Base-by-base conservation (phyloP, 2,113 vertebrate species). In the Hyperopisus bebe region DNA sequence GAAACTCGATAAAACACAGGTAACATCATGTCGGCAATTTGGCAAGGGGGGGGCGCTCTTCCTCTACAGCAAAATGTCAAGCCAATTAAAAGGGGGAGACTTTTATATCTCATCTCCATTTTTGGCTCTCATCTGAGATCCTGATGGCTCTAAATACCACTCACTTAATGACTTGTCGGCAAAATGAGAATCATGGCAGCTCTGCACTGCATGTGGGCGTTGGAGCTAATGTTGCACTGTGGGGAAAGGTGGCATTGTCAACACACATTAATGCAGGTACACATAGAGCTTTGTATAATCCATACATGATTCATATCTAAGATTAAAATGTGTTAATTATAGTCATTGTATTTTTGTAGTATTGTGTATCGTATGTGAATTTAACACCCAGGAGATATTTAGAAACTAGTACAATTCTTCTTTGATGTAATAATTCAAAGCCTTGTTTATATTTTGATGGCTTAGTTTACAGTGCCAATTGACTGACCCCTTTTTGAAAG, bases 1-100 rank as follows among this genome's bases (percentile, higher is more conserved):
- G 98, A 95, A 99, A 99, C 95, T 99, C 98, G 66, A 99, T 99
- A 93, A 99, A 99, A 96, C 98, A 99, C 97, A 98, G 98, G 98
- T 99, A 96, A 15, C 15, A 4, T 70, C 2, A 51, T 42, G 44
- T 47, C 6, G 48, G 9, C 42, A 50, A 1, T 86, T n/a, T 35
- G n/a, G 44, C n/a, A 66, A n/a, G 9, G 47, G 7, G 70, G 17
- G 88, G 31, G 47, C 8, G 2, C 21, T 31, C 24, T 46, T 50
- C 85, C 48, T 46, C 58, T 86, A 84, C 42, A 77, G 88, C 50
- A 90, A 90, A 95, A 90, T 91, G 89, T 92, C 92, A 90, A 88
- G 89, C 90, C 91, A 94, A 94, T 94, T 94, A 93, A 92, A 89
- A 84, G 31, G 31, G 62, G 62, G 50, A 50, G 55, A 87, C 87